phyloP scores from a whole-genome alignment of 2,888 invertebrate genomes.

The Caenorhabditis auriculariae region DNA sequence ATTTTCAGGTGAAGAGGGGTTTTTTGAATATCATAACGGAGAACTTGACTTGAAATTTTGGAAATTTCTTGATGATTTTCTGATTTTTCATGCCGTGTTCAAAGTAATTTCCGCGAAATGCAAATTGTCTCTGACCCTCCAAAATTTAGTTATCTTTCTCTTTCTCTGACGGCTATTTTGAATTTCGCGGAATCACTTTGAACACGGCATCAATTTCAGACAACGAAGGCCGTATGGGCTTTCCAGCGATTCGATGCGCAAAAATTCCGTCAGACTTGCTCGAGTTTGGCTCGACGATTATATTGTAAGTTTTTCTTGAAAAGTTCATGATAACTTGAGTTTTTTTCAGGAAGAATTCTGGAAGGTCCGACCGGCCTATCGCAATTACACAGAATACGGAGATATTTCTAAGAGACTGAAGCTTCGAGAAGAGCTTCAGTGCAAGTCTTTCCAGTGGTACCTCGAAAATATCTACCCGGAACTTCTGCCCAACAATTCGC shows the following conservation, averaged over 20 bases:
- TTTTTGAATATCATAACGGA: too few species aligned
- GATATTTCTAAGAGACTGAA: conserved; percentile 81
- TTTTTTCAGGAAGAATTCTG: conserved; percentile 71
- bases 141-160: neutral
- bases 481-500: conserved; percentile 75
- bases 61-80: too few species aligned
- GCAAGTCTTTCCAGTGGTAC: conserved; percentile 91
- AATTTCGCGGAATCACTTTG: too few species aligned
- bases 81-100: too few species aligned
- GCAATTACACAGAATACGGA: conserved; percentile 74
- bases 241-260: conserved; percentile 79
- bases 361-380: conserved; percentile 40
- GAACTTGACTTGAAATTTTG: too few species aligned
- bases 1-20: conserved; percentile 81
- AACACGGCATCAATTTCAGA: too few species aligned
- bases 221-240: conserved; percentile 79
- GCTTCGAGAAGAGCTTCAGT: conserved; percentile 80
- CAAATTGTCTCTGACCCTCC: neutral
- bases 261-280: conserved; percentile 88
- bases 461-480: conserved; percentile 95
- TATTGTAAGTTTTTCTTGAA: conserved; percentile 70
- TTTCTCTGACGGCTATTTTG: neutral
- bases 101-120: too few species aligned
- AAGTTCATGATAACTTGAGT: too few species aligned
- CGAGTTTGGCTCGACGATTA: conserved; percentile 97